Base-by-base conservation (phyloP, 1,140 invertebrate species). In the Phortica variegata region DNA sequence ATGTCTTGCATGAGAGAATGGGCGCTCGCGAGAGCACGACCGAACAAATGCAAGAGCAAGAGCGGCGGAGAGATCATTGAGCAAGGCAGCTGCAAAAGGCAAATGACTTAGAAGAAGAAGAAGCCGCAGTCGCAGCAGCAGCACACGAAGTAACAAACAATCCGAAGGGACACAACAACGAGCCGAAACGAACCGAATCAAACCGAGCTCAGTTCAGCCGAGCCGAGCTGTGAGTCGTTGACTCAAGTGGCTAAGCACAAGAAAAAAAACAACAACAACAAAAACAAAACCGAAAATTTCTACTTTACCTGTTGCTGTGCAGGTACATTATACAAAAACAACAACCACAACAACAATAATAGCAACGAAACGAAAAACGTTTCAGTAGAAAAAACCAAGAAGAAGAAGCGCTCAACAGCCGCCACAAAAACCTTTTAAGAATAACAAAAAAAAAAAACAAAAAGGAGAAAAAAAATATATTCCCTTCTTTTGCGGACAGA, bases 281-380 rank as follows among this genome's bases (percentile, higher is more conserved):
- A 21, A 41, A 13, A 43, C 23, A 17, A 17, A 42, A 44, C 43
- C 60, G 65, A 68, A 68, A 61, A 60, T 65, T 60, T 68, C n/a
- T n/a, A n/a, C n/a, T 60, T 68, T 68, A 68, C 63, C 63, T 68
- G 63, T 68, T 68, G 63, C n/a, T n/a, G n/a, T n/a, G n/a, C 63
- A 68, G 63, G 63, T n/a, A n/a, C n/a, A n/a, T n/a, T n/a, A n/a
- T n/a, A n/a, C n/a, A n/a, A n/a, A n/a, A n/a, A n/a, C n/a, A n/a
- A n/a, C n/a, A n/a, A n/a, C n/a, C n/a, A n/a, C n/a, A n/a, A n/a
- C n/a, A n/a, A n/a, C n/a, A n/a, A n/a, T n/a, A n/a, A n/a, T n/a
- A n/a, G n/a, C n/a, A n/a, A n/a, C n/a, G n/a, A n/a, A n/a, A n/a
- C n/a, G n/a, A n/a, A n/a, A n/a, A n/a, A n/a, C n/a, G n/a, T n/a